phyloP scores from a whole-genome alignment of 2,113 vertebrate species.

The Pteronura brasiliensis region DNA sequence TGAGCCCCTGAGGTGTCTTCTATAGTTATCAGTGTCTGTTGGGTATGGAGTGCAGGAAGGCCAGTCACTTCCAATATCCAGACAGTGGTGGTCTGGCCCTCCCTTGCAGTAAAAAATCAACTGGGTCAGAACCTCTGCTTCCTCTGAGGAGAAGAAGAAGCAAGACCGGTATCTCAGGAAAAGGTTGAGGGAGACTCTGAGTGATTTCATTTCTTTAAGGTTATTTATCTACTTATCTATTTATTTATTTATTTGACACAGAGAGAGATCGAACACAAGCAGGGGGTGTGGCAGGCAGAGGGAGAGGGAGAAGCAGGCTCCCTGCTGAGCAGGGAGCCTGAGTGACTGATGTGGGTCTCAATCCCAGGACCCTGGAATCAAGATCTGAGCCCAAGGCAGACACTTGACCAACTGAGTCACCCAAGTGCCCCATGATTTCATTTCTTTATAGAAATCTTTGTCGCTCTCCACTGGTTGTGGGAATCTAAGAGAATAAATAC shows the following conservation, averaged over 20 bases:
- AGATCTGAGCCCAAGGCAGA: not conserved
- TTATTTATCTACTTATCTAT: no score
- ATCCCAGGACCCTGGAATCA: not conserved
- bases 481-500: not conserved
- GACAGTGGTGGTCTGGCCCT: not conserved
- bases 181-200: not conserved
- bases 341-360: not conserved
- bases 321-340: not conserved
- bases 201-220: not conserved
- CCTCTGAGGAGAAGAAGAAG: not conserved
- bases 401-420: not conserved
- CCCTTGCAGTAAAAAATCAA: not conserved
- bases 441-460: not conserved
- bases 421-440: not conserved
- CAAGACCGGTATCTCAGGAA: not conserved
- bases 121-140: not conserved
- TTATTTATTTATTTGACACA: not conserved
- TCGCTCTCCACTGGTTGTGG: not conserved
- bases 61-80: not conserved
- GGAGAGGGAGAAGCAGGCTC: not conserved
- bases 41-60: not conserved
- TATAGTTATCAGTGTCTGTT: not conserved
- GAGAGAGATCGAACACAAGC: not conserved
- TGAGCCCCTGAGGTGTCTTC: conserved; percentile 37
- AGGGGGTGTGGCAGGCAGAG: not conserved